These are phyloP conservation scores for Oreochromis mossambicus DNA, from an alignment of 2,797 vertebrate species.

Conservation along the genomic window DNA sequence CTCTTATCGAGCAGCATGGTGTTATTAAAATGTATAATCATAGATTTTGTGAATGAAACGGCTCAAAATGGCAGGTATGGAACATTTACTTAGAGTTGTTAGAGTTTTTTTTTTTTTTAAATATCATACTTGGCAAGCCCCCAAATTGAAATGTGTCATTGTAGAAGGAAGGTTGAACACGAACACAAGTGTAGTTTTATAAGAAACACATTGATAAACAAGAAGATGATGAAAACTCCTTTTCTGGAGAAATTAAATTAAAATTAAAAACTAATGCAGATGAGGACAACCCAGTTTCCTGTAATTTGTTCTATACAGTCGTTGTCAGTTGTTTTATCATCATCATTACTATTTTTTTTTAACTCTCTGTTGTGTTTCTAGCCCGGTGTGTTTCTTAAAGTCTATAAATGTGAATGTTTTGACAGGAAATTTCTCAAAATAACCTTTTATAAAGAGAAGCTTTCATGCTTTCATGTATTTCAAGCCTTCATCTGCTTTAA, in stretches of 20 bases:
- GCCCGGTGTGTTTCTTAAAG: conserved; percentile 1
- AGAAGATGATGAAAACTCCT: conserved; percentile 1
- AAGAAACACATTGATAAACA: conserved; percentile 9
- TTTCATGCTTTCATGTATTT: conserved; percentile 22
- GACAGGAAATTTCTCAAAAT: conserved; percentile 38
- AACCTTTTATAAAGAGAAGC: neutral
- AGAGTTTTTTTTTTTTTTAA: neutral
- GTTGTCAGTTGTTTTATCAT: conserved; percentile 9
- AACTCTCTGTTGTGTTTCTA: conserved; percentile 4
- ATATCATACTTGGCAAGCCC: conserved; percentile 22
- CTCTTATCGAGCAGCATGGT: conserved; percentile 52
- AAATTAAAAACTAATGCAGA: neutral
- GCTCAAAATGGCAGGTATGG: conserved; percentile 63
- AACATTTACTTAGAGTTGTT: conserved; percentile 43
- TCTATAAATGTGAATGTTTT: conserved; percentile 43
- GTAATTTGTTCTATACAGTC: neutral
- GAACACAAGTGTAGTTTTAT: conserved; percentile 13
- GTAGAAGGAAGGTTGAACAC: conserved; percentile 19
- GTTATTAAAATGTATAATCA: conserved; percentile 78
- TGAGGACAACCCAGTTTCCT: neutral
- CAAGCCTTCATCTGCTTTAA: neutral
- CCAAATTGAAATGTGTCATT: conserved; percentile 37
- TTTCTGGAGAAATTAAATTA: neutral
- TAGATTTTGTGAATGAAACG: conserved; percentile 75
- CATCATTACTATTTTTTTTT: neutral